Evolutionary conservation across 2,888 invertebrate species (phyloP), one percentile per base, ranked within the genome.

Genomic region (Leucophora obtusa): DNA sequence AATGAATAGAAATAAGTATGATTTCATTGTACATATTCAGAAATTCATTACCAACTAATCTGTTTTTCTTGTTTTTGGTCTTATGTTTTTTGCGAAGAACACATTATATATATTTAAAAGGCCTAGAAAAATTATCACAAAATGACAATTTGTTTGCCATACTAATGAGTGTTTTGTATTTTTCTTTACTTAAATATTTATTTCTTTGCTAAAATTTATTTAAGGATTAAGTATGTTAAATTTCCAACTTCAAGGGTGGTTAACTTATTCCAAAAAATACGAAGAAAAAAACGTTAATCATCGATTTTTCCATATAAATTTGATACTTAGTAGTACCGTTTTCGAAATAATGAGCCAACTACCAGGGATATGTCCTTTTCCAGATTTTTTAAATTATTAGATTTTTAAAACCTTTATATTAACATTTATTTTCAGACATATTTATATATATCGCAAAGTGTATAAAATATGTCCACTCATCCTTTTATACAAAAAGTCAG

Each of bases 81-180:
- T 54, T 33, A 50, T 21, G 5, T n/a, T 33, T 68, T 28, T 43
- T 47, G 24, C 63, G 47, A 28, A 50, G 24, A 56, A 56, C 35
- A 56, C 47, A 62, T 69, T 68, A 62, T 33, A 35, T 33, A 24
- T 51, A 68, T 72, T 63, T 58, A 69, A 75, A 68, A 63, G 68
- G 68, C 51, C 47, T 47, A 51, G 11, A n/a, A n/a, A 80, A 72
- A 76, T 80, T 72, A 76, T 63, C 58, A 63, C 72, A 76, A 68
- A 72, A 65, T 72, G 63, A 76, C 63, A 65, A 73, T 80, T 69
- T 73, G 63, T 80, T 76, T 76, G 69, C 50, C 76, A 76, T 80
- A 76, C 47, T 65, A 80, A 76, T 80, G 69, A 65, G 63, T 69
- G 73, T 69, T 15, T 35, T 60, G 17, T 24, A 21, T 47, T n/a